Percentiles rank a stretch among this genome's conserved stretches.
Evolutionary conservation across 2,113 vertebrate genomes (phyloP).

Genomic region (Crotalus viridis): DNA sequence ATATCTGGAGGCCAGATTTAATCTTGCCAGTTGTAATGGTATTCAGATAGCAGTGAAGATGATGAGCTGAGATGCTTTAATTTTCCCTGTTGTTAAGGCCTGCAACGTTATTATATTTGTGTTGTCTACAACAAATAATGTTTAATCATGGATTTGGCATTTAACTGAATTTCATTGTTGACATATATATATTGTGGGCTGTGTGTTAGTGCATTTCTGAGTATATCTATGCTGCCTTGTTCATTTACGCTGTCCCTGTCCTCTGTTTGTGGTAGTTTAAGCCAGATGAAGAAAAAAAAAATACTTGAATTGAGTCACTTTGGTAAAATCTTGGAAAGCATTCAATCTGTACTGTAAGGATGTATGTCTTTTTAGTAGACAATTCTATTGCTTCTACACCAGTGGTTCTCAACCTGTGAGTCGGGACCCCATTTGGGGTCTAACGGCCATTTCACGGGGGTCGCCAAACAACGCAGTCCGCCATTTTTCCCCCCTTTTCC

Average conservation of each 20-base stretch:
- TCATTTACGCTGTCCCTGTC: not conserved
- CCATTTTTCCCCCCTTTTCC: too few species aligned
- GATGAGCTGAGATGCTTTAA: not conserved
- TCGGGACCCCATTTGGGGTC: too few species aligned
- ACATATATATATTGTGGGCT: rapidly evolving
- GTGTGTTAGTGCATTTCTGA: not conserved
- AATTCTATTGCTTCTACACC: not conserved
- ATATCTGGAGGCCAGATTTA: slow-evolving; percentile 21
- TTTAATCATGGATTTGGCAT: rapidly evolving
- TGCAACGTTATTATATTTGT: not conserved
- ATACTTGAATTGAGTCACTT: not conserved
- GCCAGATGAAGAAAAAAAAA: not conserved
- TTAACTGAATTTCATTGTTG: rapidly evolving
- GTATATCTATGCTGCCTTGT: not conserved
- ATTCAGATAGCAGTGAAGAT: not conserved
- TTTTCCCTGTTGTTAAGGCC: not conserved
- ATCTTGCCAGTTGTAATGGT: not conserved
- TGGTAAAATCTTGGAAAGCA: not conserved
- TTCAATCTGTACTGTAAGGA: not conserved
- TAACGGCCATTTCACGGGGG: too few species aligned
- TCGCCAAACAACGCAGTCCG: too few species aligned
- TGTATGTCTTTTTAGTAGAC: not conserved
- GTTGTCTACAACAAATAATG: not conserved
- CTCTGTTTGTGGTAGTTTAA: not conserved
- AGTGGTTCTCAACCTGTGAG: too few species aligned